These are phyloP conservation scores for Enteromius paludinosus DNA, from an alignment of 2,797 vertebrate species.

Conservation along the genomic window DNA sequence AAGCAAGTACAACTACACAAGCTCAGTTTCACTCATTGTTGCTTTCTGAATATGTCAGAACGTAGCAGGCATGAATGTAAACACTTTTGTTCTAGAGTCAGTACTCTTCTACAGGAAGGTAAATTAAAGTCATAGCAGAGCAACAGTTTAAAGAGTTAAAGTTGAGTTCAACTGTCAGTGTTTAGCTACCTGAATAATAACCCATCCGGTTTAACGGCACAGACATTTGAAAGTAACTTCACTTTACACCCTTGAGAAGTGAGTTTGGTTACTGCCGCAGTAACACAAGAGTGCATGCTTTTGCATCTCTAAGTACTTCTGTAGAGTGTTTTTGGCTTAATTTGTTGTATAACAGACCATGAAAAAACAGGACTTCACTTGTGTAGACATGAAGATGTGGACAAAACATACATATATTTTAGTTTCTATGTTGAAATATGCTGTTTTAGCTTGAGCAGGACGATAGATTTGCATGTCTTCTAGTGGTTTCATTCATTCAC, in stretches of 20 bases:
- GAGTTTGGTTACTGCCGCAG: background rate
- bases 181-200: conserved; percentile 7
- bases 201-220: background rate
- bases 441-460: background rate
- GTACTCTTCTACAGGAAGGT: background rate
- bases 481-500: conserved; percentile 67
- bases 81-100: background rate
- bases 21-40: background rate
- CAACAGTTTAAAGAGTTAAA: background rate
- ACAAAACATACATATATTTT: background rate
- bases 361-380: background rate
- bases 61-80: background rate
- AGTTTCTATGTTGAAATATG: background rate
- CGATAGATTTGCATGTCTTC: conserved; percentile 69
- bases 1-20: background rate
- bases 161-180: background rate
- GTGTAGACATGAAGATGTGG: background rate
- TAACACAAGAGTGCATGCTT: background rate
- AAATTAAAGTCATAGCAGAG: background rate
- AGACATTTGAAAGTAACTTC: background rate
- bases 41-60: background rate
- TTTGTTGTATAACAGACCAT: background rate
- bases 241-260: background rate
- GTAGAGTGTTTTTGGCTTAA: conserved; percentile 1
- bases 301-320: background rate